Percentiles rank a stretch among this genome's conserved stretches.
phyloP scores from a whole-genome alignment of 2,888 invertebrate species.

The Chrysotoxum bicinctum region DNA sequence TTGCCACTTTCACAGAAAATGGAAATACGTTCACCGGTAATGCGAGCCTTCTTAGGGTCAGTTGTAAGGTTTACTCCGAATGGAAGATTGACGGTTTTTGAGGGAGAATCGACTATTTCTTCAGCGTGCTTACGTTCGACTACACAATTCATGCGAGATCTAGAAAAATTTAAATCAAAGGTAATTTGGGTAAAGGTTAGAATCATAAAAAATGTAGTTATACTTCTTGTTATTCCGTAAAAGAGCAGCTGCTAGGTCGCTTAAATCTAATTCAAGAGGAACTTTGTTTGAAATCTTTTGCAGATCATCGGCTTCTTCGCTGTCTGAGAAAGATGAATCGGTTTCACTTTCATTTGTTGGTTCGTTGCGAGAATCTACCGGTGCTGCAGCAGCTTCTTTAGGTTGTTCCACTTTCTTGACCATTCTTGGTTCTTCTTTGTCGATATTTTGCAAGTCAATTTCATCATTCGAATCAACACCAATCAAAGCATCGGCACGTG shows the following conservation, averaged over 20 bases:
- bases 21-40: conserved; percentile 92
- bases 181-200: neutral
- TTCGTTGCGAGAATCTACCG: conserved; percentile 41
- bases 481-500: conserved; percentile 81
- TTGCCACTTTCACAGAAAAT: conserved; percentile 93
- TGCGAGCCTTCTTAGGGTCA: conserved; percentile 87
- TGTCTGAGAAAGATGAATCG: conserved; percentile 84
- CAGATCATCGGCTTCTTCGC: conserved; percentile 84
- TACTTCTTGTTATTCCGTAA: conserved; percentile 87
- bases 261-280: conserved; percentile 91
- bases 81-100: conserved; percentile 85
- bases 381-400: conserved; percentile 74
- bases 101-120: conserved; percentile 90
- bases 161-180: conserved; percentile 74
- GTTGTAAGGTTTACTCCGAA: conserved; percentile 87
- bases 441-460: conserved; percentile 78
- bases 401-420: conserved; percentile 75
- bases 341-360: conserved; percentile 75
- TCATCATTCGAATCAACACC: conserved; percentile 80
- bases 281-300: conserved; percentile 86
- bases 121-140: conserved; percentile 93
- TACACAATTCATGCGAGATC: conserved; percentile 94
- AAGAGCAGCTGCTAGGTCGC: conserved; percentile 90
- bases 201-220: neutral
- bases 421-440: conserved; percentile 76